These are phyloP conservation scores for Apostichopus japonicus DNA, from an alignment of 35 echinoderm and acorn worm genomes.

Conservation along the genomic window DNA sequence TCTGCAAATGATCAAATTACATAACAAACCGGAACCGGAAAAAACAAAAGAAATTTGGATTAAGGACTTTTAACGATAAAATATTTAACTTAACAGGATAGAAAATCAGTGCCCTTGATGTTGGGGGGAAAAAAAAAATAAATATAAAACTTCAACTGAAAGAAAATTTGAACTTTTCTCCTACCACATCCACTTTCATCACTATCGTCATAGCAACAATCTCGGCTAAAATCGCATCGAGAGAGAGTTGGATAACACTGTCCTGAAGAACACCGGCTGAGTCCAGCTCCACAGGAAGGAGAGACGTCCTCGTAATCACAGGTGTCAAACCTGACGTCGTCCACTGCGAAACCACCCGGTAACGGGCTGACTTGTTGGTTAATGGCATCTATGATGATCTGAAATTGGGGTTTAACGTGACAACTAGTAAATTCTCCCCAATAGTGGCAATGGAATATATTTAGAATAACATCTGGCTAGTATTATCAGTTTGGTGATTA, in stretches of 20 bases:
- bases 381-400: conserved; percentile 48
- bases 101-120: too few relatives aligned
- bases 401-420: neutral
- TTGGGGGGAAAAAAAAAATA: too few relatives aligned
- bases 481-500: too few relatives aligned
- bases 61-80: too few relatives aligned
- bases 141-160: too few relatives aligned
- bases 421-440: too few relatives aligned
- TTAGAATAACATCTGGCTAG: too few relatives aligned
- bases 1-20: too few relatives aligned
- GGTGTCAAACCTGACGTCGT: conserved; percentile 53
- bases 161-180: neutral
- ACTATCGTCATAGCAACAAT: conserved; percentile 38
- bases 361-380: conserved; percentile 5
- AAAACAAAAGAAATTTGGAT: too few relatives aligned
- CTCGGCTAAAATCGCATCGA: conserved; percentile 37
- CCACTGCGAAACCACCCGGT: conserved; percentile 45
- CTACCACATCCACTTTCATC: conserved; percentile 50
- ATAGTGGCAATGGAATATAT: too few relatives aligned
- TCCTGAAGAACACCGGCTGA: conserved; percentile 39
- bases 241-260: conserved; percentile 38
- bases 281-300: neutral
- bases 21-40: too few relatives aligned
- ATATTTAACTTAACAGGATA: too few relatives aligned
- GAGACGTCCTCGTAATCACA: conserved; percentile 21